phyloP scores from a whole-genome alignment of 2,113 vertebrate species.

The Varanus salvator region DNA sequence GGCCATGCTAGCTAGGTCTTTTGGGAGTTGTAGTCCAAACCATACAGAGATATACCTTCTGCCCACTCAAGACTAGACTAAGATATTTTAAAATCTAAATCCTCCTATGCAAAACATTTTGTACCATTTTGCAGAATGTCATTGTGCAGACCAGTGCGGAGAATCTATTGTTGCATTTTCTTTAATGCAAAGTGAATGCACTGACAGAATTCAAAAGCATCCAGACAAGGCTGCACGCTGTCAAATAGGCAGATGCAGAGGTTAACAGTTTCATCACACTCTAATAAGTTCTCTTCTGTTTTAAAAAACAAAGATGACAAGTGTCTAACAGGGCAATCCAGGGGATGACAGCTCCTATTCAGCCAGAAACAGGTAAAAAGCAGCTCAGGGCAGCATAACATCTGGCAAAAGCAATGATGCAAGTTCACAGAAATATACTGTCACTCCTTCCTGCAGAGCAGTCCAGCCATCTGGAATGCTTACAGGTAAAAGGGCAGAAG shows the following conservation, averaged over 20 bases:
- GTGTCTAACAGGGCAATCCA: not conserved
- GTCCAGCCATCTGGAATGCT: not conserved
- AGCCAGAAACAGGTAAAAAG: not conserved
- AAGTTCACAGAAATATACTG: not conserved
- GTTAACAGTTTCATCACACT: slow-evolving; percentile 10
- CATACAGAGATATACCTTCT: too few species aligned
- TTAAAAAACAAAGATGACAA: not conserved
- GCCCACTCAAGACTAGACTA: not conserved
- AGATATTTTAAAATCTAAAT: not conserved
- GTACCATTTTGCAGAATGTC: not conserved
- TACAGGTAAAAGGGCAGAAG: not conserved
- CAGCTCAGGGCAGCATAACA: not conserved
- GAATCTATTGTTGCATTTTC: not conserved
- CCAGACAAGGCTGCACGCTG: not conserved
- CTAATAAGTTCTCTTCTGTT: not conserved
- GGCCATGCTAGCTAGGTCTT: too few species aligned
- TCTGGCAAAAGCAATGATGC: not conserved
- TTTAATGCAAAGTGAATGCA: not conserved
- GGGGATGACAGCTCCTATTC: not conserved
- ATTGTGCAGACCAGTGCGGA: not conserved
- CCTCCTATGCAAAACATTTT: not conserved
- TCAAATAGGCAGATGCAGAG: not conserved
- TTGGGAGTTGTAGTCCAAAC: too few species aligned
- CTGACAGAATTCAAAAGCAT: not conserved
- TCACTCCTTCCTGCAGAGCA: not conserved